Conservation (phyloP, 2,113 vertebrate species). For the Hemichromis elongatus region DNA sequence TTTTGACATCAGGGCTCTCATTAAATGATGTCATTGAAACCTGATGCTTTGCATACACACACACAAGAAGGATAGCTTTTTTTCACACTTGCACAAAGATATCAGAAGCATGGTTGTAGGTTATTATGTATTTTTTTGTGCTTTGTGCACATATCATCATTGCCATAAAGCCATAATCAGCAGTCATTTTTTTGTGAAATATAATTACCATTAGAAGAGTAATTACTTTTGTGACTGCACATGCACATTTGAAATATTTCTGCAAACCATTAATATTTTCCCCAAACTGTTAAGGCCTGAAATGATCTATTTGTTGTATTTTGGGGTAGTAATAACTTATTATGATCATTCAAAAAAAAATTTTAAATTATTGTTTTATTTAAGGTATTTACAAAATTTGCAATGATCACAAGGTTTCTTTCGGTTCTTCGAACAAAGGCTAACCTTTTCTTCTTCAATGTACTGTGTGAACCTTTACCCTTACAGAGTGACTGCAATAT, state of each 20-base stretch:
- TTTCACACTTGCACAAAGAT: not conserved
- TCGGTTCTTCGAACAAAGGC: not conserved
- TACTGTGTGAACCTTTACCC: slow-evolving; percentile 5
- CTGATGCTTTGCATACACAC: slow-evolving; percentile 34
- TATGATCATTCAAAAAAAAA: not conserved
- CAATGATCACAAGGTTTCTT: not conserved
- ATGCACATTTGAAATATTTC: not conserved
- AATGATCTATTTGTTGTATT: not conserved
- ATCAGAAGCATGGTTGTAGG: not conserved
- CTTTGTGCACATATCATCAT: not conserved
- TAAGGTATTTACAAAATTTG: not conserved
- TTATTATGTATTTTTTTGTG: not conserved
- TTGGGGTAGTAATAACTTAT: not conserved
- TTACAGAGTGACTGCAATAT: slow-evolving; percentile 24
- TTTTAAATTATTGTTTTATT: not conserved
- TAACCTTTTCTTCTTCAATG: not conserved
- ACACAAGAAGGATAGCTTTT: not conserved
- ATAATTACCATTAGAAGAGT: not conserved
- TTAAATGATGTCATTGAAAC: slow-evolving; percentile 70
- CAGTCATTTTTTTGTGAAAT: not conserved
- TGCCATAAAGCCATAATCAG: not conserved
- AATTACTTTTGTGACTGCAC: not conserved
- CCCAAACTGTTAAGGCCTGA: not conserved
- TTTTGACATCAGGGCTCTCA: slow-evolving; percentile 67
- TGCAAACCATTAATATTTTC: not conserved